Conservation (phyloP, 2,113 vertebrate species). For the Cynoglossus semilaevis region DNA sequence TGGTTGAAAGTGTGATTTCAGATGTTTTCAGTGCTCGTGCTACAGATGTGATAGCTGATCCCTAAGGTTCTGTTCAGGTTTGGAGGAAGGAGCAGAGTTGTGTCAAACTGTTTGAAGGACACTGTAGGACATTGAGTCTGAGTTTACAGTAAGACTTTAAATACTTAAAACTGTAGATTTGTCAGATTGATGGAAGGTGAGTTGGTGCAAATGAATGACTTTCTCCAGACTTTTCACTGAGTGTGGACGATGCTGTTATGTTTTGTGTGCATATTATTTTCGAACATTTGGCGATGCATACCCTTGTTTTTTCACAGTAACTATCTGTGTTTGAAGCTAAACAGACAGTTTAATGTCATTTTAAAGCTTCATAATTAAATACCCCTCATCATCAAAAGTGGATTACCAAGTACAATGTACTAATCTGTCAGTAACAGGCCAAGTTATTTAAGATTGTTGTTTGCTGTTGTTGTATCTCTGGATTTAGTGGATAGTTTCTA, state of each 20-base stretch:
- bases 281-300: too few relatives aligned
- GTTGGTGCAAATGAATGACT: background rate
- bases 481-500: too few relatives aligned
- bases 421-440: too few relatives aligned
- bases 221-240: background rate
- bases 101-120: constrained; percentile 1
- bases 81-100: background rate
- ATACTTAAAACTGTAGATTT: background rate
- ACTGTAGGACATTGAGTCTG: background rate
- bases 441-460: too few relatives aligned
- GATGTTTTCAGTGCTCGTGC: constrained; percentile 5
- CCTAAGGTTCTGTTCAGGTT: background rate
- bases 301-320: too few relatives aligned
- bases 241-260: background rate
- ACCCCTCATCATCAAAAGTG: too few relatives aligned
- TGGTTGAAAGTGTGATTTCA: background rate
- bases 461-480: too few relatives aligned
- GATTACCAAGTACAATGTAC: too few relatives aligned
- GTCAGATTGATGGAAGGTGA: background rate
- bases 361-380: background rate
- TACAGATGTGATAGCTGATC: constrained; percentile 36
- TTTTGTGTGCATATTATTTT: too few relatives aligned
- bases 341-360: background rate
- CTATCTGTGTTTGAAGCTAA: too few relatives aligned
- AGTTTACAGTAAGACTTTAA: background rate